phyloP scores from a whole-genome alignment of 2,113 vertebrate species.

The Chaetodon trifascialis region DNA sequence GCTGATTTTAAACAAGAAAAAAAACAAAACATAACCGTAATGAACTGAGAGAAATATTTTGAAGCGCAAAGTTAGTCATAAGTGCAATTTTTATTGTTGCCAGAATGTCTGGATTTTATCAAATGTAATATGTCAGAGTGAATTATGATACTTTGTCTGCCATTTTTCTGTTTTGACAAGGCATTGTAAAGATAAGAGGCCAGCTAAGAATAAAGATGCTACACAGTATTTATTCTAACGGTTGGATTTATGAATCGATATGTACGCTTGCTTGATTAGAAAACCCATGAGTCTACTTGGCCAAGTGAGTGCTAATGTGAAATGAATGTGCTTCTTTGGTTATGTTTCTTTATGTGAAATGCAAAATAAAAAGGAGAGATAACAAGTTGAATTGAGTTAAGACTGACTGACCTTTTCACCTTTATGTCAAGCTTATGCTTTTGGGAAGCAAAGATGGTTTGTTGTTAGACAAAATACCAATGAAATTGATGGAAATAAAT shows the following conservation, averaged over 20 bases:
- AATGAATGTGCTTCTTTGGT: conserved; percentile 59
- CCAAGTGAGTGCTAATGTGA: conserved; percentile 56
- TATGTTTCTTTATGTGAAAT: conserved; percentile 63
- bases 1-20: conserved; percentile 13
- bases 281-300: conserved; percentile 19
- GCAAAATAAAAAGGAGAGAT: conserved; percentile 62
- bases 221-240: conserved; percentile 42
- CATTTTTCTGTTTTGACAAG: conserved; percentile 45
- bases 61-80: conserved; percentile 15
- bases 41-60: conserved; percentile 6
- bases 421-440: neutral
- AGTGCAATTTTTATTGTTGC: conserved; percentile 33
- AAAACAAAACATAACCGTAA: neutral
- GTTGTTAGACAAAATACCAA: neutral
- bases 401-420: neutral
- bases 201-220: conserved; percentile 25
- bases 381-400: conserved; percentile 9
- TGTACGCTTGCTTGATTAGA: conserved; percentile 12
- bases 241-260: conserved; percentile 10
- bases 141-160: conserved; percentile 6
- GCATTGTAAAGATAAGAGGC: conserved; percentile 40
- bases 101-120: conserved; percentile 22
- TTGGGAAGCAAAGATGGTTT: too few species aligned
- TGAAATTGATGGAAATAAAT: neutral
- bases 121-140: conserved; percentile 32